Conservation (phyloP, 2,797 vertebrate species). For the Malacoctenus gilli region DNA sequence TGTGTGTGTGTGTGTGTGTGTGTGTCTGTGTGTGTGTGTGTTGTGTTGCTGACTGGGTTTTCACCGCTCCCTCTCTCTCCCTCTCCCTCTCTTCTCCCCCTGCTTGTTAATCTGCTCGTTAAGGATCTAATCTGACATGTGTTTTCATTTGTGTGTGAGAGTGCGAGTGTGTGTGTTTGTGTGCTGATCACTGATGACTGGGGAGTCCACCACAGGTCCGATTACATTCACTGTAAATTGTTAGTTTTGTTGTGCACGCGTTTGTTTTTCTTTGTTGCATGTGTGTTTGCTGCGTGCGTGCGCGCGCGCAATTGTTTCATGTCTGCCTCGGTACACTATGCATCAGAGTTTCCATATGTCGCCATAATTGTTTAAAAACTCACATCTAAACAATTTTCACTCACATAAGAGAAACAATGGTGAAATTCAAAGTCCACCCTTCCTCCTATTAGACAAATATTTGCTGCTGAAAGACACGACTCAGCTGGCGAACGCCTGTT, state of each 20-base stretch:
- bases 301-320: not conserved
- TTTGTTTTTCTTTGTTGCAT: not conserved
- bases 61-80: not conserved
- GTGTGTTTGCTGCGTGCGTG: not conserved
- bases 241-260: not conserved
- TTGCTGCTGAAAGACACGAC: constrained; percentile 51
- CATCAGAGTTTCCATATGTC: constrained; percentile 16
- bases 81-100: not conserved
- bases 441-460: constrained; percentile 56
- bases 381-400: constrained; percentile 50
- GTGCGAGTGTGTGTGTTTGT: constrained; percentile 3
- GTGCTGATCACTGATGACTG: constrained; percentile 14
- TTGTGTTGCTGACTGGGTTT: constrained; percentile 8
- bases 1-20: constrained; percentile 14
- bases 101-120: constrained; percentile 68
- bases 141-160: constrained; percentile 39
- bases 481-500: constrained; percentile 43
- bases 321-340: not conserved
- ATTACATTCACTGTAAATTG: constrained; percentile 11
- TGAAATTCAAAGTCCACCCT: constrained; percentile 46
- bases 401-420: constrained; percentile 53
- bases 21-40: not conserved
- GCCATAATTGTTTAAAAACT: constrained; percentile 45
- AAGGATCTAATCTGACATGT: constrained; percentile 70
- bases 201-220: constrained; percentile 7